Evolutionary conservation across 2,888 invertebrate species (phyloP).

Genomic region (Monochamus alternatus): DNA sequence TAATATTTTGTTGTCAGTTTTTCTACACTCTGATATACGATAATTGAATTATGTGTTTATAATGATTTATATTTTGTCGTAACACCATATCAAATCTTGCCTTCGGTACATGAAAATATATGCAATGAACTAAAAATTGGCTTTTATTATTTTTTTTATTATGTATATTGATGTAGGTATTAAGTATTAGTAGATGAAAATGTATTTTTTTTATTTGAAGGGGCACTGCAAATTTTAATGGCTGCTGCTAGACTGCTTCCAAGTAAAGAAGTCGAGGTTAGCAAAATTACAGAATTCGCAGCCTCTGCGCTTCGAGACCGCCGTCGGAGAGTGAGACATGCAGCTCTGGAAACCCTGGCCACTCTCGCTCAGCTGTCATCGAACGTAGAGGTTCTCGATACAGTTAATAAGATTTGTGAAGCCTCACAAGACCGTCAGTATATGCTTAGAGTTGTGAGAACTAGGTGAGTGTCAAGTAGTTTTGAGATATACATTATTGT

Average conservation of each 20-base stretch:
- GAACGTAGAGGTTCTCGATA: slow-evolving; percentile 76
- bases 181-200: no score
- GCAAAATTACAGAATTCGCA: slow-evolving; percentile 65
- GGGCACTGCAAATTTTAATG: slow-evolving; percentile 72
- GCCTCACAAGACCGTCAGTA: slow-evolving; percentile 74
- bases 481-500: no score
- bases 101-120: no score
- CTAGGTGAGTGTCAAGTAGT: slow-evolving; percentile 70
- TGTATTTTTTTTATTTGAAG: slow-evolving; percentile 44
- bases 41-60: no score
- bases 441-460: slow-evolving; percentile 81
- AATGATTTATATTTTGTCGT: no score
- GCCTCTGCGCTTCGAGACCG: slow-evolving; percentile 70
- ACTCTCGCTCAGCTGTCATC: slow-evolving; percentile 83
- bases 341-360: slow-evolving; percentile 85
- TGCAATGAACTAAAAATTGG: no score
- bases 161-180: no score
- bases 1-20: no score
- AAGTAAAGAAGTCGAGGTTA: slow-evolving; percentile 81
- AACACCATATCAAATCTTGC: no score
- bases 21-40: no score
- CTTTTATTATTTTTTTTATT: no score
- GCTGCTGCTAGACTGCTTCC: slow-evolving; percentile 86
- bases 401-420: slow-evolving; percentile 72
- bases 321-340: slow-evolving; percentile 84